Percentiles rank a stretch among this genome's conserved stretches.
phyloP scores from a whole-genome alignment of 2,888 invertebrate genomes.

The Rhodophaea formosa region DNA sequence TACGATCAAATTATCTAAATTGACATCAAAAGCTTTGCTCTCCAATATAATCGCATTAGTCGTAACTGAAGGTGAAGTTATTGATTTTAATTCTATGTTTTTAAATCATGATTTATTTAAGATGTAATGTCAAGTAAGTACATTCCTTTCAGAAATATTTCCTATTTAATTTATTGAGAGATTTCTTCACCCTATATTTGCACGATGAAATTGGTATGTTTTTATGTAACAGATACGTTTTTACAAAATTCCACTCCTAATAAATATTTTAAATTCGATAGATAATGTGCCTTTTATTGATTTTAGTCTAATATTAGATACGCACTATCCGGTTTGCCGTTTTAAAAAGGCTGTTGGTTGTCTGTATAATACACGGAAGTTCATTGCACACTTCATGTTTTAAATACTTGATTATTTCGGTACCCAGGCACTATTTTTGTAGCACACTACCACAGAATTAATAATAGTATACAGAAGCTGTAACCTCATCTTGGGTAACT shows the following conservation, averaged over 20 bases:
- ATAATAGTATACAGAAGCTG: too few species aligned
- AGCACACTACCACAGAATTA: too few species aligned
- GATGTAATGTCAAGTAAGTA: too few species aligned
- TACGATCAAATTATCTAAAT: background rate
- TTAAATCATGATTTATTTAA: too few species aligned
- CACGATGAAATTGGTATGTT: slow-evolving; percentile 32
- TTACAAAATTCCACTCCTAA: slow-evolving; percentile 43
- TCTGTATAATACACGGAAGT: too few species aligned
- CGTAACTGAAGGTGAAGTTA: slow-evolving; percentile 29
- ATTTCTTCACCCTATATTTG: slow-evolving; percentile 5
- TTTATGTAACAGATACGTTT: slow-evolving; percentile 37
- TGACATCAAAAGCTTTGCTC: background rate
- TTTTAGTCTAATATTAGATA: slow-evolving; percentile 25
- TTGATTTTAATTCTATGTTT: background rate
- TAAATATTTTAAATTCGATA: slow-evolving; percentile 58
- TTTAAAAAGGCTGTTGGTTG: too few species aligned
- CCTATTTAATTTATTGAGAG: too few species aligned
- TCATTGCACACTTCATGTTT: too few species aligned
- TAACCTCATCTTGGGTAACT: too few species aligned
- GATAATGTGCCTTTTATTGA: slow-evolving; percentile 45
- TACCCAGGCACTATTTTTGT: too few species aligned
- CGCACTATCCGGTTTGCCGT: slow-evolving; percentile 7
- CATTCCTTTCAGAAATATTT: too few species aligned
- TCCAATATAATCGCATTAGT: slow-evolving; percentile 44
- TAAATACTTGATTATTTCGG: too few species aligned